Evolutionary conservation across 2,797 vertebrate species (phyloP).

Genomic region (Clamator glandarius): DNA sequence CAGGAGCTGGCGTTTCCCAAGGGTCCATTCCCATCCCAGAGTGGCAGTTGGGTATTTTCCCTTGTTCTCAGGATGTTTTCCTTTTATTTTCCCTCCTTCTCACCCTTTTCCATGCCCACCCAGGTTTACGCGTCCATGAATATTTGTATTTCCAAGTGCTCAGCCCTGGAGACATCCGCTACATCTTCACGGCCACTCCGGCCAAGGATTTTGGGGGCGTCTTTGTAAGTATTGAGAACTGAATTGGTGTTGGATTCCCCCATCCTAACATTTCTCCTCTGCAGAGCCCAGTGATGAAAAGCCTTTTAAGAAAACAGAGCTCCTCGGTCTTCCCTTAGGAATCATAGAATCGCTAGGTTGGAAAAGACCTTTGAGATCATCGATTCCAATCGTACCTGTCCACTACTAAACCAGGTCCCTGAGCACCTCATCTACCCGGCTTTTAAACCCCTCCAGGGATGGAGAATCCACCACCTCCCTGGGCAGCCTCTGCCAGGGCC

Average conservation of each 20-base stretch:
- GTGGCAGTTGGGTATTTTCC: not conserved
- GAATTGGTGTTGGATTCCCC: not conserved
- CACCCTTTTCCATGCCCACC: not conserved
- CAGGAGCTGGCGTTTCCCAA: not conserved
- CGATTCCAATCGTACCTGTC: no score
- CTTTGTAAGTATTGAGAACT: constrained; percentile 84
- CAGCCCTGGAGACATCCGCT: constrained; percentile 89
- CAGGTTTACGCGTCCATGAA: constrained; percentile 86
- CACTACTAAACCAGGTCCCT: no score
- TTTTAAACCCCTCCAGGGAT: no score
- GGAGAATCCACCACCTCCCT: no score
- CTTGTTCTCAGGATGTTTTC: not conserved
- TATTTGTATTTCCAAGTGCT: constrained; percentile 91
- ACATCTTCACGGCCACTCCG: constrained; percentile 90
- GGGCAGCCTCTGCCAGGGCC: no score
- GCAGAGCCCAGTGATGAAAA: not conserved
- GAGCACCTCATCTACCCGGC: no score
- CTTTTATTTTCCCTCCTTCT: not conserved
- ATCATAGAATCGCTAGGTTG: no score
- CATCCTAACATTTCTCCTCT: not conserved
- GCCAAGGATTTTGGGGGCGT: constrained; percentile 90
- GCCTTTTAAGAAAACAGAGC: not conserved
- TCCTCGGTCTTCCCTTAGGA: not conserved
- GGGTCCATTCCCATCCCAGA: not conserved
- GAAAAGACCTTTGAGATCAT: no score